Evolutionary conservation across 1,140 invertebrate genomes (phyloP), one percentile per base, ranked within the genome.

Genomic region (Ephestia elutella): DNA sequence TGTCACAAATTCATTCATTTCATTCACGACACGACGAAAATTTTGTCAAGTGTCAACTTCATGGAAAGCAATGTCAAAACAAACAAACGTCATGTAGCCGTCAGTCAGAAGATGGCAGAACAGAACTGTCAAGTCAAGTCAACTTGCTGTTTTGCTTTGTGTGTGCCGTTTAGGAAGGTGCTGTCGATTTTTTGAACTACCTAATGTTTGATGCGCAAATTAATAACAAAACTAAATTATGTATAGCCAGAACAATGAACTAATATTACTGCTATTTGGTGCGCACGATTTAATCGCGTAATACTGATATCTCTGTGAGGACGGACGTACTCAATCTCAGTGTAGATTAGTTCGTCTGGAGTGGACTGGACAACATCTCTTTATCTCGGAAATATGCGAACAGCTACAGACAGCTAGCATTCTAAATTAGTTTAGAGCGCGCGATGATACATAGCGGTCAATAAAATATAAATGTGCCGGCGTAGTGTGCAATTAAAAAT

Each of bases 331-430:
- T 85, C 75, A 76, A 74, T 82, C 77, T 82, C 82, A 80, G 72
- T 78, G 77, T 57, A 81, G 78, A 81, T 82, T 79, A 82, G 70
- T 75, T 71, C 75, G 72, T 82, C 71, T 73, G 63, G 53, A 59
- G 57, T 44, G 38, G 53, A 59, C 59, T 44, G 38, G 53, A 60
- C 59, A 59, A 51, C 57, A 62, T 70, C 64, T 61, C 55, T 61
- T 67, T 71, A 73, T 75, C 69, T 71, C 55, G 53, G 55, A 67
- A 56, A 73, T 67, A 62, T 55, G 63, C 66, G 59, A 66, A 66
- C 63, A 68, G 70, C 64, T 68, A 57, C 19, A 53, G 66, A 57
- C 25, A 56, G 54, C 55, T 15, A 56, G 54, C 55, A 17, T 63
- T 48, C 54, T 61, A 64, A 63, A 58, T 71, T 68, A 72, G 68